Conservation (phyloP, 2,888 invertebrate genomes). For the Hydraecia micacea region DNA sequence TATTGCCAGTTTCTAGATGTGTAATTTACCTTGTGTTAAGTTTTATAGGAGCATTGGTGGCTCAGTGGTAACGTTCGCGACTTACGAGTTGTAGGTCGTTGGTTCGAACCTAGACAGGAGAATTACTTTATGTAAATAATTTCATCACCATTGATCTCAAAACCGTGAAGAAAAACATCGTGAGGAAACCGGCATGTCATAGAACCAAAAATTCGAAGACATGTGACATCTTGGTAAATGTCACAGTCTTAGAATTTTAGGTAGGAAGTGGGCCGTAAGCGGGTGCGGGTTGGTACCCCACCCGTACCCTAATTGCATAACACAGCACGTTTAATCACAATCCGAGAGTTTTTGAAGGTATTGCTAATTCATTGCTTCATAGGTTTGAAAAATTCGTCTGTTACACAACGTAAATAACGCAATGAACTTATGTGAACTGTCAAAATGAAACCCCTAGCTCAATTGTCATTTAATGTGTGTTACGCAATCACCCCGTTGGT, state of each 20-base stretch:
- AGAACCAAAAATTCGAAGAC: not conserved
- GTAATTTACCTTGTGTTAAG: not conserved
- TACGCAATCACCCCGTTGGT: not conserved
- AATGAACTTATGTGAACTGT: not conserved
- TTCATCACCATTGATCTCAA: not conserved
- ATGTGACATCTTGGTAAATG: too few relatives aligned
- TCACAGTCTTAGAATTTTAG: too few relatives aligned
- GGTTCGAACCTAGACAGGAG: not conserved
- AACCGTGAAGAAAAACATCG: not conserved
- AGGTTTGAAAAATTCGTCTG: not conserved
- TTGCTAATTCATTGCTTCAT: not conserved
- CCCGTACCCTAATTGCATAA: too few relatives aligned
- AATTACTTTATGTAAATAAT: not conserved
- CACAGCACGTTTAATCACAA: too few relatives aligned
- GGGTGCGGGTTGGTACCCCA: too few relatives aligned
- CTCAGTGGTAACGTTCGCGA: not conserved
- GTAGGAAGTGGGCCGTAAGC: too few relatives aligned
- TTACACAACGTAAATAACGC: not conserved
- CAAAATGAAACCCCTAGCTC: not conserved
- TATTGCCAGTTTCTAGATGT: not conserved
- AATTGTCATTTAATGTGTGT: not conserved
- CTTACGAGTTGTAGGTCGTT: not conserved
- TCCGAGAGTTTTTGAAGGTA: not conserved
- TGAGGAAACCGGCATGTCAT: not conserved
- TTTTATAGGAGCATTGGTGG: not conserved